These are phyloP conservation scores for Glaucidium brasilianum DNA, from an alignment of 2,113 vertebrate genomes.

Conservation along the genomic window DNA sequence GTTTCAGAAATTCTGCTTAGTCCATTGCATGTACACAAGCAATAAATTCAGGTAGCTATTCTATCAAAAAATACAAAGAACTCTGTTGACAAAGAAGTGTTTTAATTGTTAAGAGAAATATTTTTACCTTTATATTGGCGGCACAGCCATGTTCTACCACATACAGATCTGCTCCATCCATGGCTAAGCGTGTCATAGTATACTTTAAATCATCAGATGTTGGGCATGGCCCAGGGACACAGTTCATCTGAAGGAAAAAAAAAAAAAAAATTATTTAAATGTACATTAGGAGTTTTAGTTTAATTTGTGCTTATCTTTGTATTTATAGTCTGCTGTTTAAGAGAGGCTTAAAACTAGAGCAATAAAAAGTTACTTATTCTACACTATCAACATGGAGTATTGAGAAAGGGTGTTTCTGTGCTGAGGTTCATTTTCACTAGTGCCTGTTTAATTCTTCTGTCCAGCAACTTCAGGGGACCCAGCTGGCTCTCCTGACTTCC, in stretches of 20 bases:
- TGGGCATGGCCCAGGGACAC: constrained; percentile 88
- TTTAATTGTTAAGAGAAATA: not conserved
- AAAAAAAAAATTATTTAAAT: not conserved
- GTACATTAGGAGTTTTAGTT: not conserved
- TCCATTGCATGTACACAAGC: not conserved
- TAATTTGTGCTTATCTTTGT: not conserved
- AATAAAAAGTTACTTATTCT: not conserved
- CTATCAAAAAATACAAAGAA: not conserved
- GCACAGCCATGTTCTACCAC: constrained; percentile 95
- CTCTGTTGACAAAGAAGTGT: not conserved
- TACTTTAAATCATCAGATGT: constrained; percentile 95
- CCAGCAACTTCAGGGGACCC: not conserved
- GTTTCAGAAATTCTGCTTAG: not conserved
- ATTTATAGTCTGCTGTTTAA: not conserved
- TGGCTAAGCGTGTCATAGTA: constrained; percentile 92
- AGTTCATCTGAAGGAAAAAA: constrained; percentile 72
- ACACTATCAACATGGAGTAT: too few relatives aligned
- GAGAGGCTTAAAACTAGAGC: not conserved
- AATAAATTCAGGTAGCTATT: not conserved
- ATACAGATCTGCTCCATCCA: constrained; percentile 92
- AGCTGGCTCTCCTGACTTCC: not conserved
- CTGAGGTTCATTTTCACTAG: not conserved
- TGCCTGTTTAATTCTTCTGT: not conserved
- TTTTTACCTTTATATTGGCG: constrained; percentile 86
- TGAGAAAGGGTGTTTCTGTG: not conserved